Base-by-base conservation (phyloP, 2,888 invertebrate genomes). In the Pyrochroa serraticornis region DNA sequence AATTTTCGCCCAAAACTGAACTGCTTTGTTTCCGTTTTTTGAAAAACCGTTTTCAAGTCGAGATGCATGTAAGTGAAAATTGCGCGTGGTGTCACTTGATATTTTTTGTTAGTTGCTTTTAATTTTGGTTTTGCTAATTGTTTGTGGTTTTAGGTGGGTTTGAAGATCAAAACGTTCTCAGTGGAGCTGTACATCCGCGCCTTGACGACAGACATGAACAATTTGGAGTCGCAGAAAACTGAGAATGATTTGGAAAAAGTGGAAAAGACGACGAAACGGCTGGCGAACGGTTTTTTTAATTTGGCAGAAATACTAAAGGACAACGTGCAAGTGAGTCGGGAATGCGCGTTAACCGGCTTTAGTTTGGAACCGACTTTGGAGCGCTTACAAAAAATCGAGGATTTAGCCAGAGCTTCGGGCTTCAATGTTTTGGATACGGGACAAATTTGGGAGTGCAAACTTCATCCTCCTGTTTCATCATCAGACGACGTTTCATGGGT, bases 331-430 rank as follows among this genome's bases (percentile, higher is more conserved):
- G 82, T 90, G 31, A 83, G 84, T 43, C 82, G 86, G 65, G 91
- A 91, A 79, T 91, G 90, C 71, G 79, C 87, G 0, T 81, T 91
- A 36, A 90, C 91, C 0, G 88, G 91, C 0, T 92, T 91, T 80
- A 89, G 89, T 41, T 79, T 91, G 46, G 85, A 89, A 70, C 91
- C 91, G 2, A 85, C 89, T 6, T 79, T 81, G 33, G 77, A 78
- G 7, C 84, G 86, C 76, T 84, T 85, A 71, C 82, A 84, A 22
- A 77, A 80, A 63, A 84, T 91, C 44, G 80, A 82, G 65, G 79
- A 81, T 30, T 74, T 84, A 58, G 85, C 85, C 1, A 73, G 79
- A 44, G 77, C 77, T 10, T 82, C 82, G 61, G 83, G 83, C n/a
- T 75, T 74, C 12, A 80, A 82, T 58, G 75, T 80, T 13, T 76